Evolutionary conservation across 2,888 invertebrate genomes (phyloP), one percentile per base, ranked within the genome.

Genomic region (Erebia aethiops): DNA sequence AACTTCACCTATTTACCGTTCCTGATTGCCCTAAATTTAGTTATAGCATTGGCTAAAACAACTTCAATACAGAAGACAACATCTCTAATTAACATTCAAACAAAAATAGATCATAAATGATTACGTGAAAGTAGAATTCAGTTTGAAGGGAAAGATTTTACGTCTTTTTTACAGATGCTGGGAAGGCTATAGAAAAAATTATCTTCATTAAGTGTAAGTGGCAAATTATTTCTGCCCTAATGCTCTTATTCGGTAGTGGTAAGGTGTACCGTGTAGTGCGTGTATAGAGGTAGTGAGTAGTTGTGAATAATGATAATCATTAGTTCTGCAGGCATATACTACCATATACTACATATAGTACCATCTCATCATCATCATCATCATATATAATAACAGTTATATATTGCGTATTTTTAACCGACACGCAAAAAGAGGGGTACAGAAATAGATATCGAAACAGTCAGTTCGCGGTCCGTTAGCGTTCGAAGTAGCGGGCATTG

Each of bases 1-100:
- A 62, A 62, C 62, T 62, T 62, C 62, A 62, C 21, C 46, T 62
- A 62, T 62, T 62, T 62, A 62, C 62, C 49, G 62, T 49, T 18
- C 18, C 21, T 62, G 62, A 62, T 62, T 62, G 62, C 62, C 62
- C 46, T 46, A 49, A 62, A 62, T 62, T 62, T 62, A 62, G 62
- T 62, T 62, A 62, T 21, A 49, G 46, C 21, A 43, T n/a, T 43
- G 35, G 16, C 41, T 16, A 43, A 60, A 43, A 41, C 16, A 2
- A 46, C 5, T 46, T 1, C 4, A 56, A 56, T 46, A 13, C 18
- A 8, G 16, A 46, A 46, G 1, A 49, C 1, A 49, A 8, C 5
- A 62, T 18, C 3, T 62, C 62, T 11, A 49, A 21, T 14, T 11
- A 13, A 18, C 16, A 4, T 21, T 18, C 46, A 49, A 13, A 13